These are phyloP conservation scores for Trichogramma evanescens DNA, from an alignment of 2,888 invertebrate species.

Conservation along the genomic window DNA sequence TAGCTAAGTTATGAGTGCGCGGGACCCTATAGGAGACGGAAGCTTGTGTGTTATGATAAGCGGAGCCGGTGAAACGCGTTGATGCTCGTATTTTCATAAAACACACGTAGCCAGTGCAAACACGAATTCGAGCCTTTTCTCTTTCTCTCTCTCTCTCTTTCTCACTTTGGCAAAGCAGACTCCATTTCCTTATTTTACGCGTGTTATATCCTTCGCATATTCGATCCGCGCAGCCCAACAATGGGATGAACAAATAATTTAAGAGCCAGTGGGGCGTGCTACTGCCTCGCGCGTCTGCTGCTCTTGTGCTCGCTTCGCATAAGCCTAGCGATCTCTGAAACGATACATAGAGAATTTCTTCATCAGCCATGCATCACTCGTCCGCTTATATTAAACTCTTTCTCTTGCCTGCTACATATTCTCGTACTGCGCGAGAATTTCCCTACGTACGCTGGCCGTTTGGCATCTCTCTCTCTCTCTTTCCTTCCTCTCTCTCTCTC, in stretches of 20 bases:
- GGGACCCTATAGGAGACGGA: background rate
- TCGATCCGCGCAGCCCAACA: background rate
- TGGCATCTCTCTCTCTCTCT: constrained; percentile 7
- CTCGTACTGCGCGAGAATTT: constrained; percentile 15
- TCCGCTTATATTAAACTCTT: constrained; percentile 2
- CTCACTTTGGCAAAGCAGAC: background rate
- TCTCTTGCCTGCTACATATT: constrained; percentile 25
- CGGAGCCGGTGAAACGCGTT: constrained; percentile 6
- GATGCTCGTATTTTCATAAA: constrained; percentile 14
- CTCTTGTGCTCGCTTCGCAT: constrained; percentile 21
- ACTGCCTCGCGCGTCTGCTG: constrained; percentile 19
- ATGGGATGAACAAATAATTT: no score
- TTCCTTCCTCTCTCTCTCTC: background rate
- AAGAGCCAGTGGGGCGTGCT: no score
- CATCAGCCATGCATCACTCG: no score
- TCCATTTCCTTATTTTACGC: constrained; percentile 2
- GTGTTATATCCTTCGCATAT: background rate
- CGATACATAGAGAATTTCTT: no score
- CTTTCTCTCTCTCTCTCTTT: no score
- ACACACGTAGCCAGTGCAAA: background rate
- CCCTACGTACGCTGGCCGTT: constrained; percentile 12
- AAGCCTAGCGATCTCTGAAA: constrained; percentile 17
- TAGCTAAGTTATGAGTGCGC: no score
- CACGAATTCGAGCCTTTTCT: no score
- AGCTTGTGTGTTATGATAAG: constrained; percentile 21